Evolutionary conservation across 2,797 vertebrate genomes (phyloP).

Genomic region (Allenopithecus nigroviridis): DNA sequence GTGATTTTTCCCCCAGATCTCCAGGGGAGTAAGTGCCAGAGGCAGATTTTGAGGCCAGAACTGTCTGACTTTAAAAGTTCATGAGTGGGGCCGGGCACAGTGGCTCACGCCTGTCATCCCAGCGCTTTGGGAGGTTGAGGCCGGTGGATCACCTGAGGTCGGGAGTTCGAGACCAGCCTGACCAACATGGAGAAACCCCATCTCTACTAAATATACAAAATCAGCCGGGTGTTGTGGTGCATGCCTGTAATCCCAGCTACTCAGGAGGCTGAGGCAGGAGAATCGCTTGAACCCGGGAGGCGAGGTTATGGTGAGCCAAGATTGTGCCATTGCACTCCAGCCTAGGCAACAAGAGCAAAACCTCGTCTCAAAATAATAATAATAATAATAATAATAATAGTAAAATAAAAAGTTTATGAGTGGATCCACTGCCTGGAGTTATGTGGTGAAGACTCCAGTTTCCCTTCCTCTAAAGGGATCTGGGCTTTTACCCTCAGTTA

Average conservation of each 20-base stretch:
- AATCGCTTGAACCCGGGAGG: background rate
- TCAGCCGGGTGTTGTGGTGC: background rate
- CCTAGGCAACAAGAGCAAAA: background rate
- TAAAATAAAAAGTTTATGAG: background rate
- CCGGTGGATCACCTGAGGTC: background rate
- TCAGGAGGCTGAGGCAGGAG: background rate
- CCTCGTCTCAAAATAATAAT: background rate
- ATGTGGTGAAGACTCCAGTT: background rate
- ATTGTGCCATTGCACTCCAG: background rate
- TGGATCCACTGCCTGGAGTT: background rate
- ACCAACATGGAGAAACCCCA: background rate
- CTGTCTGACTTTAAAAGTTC: background rate
- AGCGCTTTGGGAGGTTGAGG: background rate
- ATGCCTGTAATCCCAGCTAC: too few species aligned
- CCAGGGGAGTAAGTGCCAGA: background rate
- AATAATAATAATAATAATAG: too few species aligned
- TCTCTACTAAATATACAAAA: background rate
- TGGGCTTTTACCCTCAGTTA: background rate
- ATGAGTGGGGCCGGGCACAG: rapidly evolving
- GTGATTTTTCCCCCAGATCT: background rate
- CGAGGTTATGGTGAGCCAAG: background rate
- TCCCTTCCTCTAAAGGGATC: background rate
- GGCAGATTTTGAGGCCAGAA: background rate
- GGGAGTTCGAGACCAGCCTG: background rate
- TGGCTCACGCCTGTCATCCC: background rate